Evolutionary conservation across 2,797 vertebrate genomes (phyloP).

Genomic region (Thalassophryne amazonica): DNA sequence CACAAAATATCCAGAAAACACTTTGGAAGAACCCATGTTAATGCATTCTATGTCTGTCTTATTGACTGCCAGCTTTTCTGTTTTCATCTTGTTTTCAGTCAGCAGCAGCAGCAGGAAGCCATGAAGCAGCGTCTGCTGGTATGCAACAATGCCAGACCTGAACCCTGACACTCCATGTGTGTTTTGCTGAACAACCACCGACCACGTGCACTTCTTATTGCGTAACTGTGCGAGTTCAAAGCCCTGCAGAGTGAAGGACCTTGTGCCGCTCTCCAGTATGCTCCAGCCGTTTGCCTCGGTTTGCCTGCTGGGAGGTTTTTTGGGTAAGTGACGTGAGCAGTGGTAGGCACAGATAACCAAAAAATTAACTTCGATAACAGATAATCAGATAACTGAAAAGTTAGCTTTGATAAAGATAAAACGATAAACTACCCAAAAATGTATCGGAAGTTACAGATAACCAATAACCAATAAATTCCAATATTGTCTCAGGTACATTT

Average conservation of each 20-base stretch:
- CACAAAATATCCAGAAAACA: too few species aligned
- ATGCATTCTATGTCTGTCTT: neutral
- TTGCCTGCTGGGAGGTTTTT: slow-evolving; percentile 63
- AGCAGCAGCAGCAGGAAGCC: neutral
- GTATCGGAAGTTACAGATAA: too few species aligned
- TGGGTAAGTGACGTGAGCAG: slow-evolving; percentile 53
- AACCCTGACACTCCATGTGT: slow-evolving; percentile 11
- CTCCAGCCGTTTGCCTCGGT: slow-evolving; percentile 47
- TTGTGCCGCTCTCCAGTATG: slow-evolving; percentile 58
- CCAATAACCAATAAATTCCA: too few species aligned
- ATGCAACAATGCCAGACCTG: slow-evolving; percentile 11
- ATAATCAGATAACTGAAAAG: too few species aligned
- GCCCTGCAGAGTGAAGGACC: slow-evolving; percentile 29
- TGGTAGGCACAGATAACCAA: too few species aligned
- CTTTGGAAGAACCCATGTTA: too few species aligned
- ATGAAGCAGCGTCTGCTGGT: slow-evolving; percentile 1
- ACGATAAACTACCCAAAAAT: too few species aligned
- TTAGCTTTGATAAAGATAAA: too few species aligned
- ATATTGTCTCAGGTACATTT: too few species aligned
- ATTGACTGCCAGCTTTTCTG: neutral
- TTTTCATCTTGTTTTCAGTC: slow-evolving; percentile 35
- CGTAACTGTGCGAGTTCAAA: slow-evolving; percentile 23
- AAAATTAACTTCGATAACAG: too few species aligned
- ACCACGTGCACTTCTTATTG: too few species aligned
- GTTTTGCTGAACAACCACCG: slow-evolving; percentile 12